phyloP scores from a whole-genome alignment of 2,888 invertebrate genomes.

The Actias luna region DNA sequence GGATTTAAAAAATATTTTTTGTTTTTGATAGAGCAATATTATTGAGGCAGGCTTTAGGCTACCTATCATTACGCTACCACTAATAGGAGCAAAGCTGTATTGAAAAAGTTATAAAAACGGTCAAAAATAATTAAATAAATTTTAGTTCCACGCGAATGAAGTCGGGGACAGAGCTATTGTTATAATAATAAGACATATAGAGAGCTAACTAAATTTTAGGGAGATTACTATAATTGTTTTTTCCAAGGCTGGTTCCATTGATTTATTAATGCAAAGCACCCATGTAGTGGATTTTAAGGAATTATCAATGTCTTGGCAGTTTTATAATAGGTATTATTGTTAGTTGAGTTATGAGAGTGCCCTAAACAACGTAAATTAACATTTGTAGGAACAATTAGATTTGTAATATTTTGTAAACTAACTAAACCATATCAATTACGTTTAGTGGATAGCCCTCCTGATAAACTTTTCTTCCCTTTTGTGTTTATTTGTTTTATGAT shows the following conservation, averaged over 20 bases:
- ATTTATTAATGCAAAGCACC: background rate
- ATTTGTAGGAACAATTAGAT: background rate
- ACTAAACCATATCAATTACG: background rate
- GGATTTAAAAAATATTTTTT: too few species aligned
- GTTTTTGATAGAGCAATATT: too few species aligned
- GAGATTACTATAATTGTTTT: background rate
- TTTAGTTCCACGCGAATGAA: too few species aligned
- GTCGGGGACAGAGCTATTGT: too few species aligned
- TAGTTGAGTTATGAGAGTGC: too few species aligned
- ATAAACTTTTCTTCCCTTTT: background rate
- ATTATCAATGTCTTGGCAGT: background rate
- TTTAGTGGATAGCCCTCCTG: background rate
- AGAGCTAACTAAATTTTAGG: background rate
- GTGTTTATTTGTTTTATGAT: background rate
- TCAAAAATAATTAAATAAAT: too few species aligned
- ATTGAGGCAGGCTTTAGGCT: too few species aligned
- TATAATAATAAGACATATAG: background rate
- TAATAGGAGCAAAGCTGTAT: too few species aligned
- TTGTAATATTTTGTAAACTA: background rate
- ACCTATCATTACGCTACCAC: too few species aligned
- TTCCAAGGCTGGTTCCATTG: background rate
- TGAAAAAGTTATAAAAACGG: too few species aligned
- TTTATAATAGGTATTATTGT: background rate
- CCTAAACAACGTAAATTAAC: too few species aligned
- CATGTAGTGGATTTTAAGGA: background rate